A percentile compares a stretch with the other conserved stretches of the same genome.
phyloP scores from a whole-genome alignment of 2,888 invertebrate genomes.

The Hesperia comma region DNA sequence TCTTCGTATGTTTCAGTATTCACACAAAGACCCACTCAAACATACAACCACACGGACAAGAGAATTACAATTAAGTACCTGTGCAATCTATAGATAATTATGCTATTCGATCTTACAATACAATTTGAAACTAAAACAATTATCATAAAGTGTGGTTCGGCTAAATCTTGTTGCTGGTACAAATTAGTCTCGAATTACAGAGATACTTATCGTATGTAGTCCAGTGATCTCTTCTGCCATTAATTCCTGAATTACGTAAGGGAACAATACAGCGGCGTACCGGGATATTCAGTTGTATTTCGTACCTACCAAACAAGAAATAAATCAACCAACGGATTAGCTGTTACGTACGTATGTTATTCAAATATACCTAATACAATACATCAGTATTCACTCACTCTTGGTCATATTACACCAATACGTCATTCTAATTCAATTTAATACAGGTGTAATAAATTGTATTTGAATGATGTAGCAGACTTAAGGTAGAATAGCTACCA shows the following conservation, averaged over 20 bases:
- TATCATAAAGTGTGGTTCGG: neutral
- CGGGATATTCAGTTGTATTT: neutral
- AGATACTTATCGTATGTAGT: neutral
- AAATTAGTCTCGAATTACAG: conserved; percentile 1
- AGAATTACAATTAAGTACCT: too few relatives aligned
- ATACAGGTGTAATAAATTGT: too few relatives aligned
- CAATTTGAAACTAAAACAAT: neutral
- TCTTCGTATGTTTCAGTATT: too few relatives aligned
- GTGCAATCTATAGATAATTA: too few relatives aligned
- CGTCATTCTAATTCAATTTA: too few relatives aligned
- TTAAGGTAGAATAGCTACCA: too few relatives aligned
- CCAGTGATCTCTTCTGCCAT: neutral
- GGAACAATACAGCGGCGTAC: neutral
- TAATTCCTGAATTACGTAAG: neutral
- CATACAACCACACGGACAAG: too few relatives aligned
- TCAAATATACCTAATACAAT: too few relatives aligned
- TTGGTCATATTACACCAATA: too few relatives aligned
- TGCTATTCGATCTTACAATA: neutral
- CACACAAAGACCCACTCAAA: too few relatives aligned
- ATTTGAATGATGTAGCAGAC: too few relatives aligned
- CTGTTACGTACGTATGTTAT: neutral
- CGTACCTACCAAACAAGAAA: neutral
- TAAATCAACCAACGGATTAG: neutral
- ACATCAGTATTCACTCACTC: neutral
- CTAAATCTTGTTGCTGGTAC: neutral